Evolutionary conservation across 2,888 invertebrate genomes (phyloP), one percentile per base, ranked within the genome.

Genomic region (Eumacrocentrus americanus): DNA sequence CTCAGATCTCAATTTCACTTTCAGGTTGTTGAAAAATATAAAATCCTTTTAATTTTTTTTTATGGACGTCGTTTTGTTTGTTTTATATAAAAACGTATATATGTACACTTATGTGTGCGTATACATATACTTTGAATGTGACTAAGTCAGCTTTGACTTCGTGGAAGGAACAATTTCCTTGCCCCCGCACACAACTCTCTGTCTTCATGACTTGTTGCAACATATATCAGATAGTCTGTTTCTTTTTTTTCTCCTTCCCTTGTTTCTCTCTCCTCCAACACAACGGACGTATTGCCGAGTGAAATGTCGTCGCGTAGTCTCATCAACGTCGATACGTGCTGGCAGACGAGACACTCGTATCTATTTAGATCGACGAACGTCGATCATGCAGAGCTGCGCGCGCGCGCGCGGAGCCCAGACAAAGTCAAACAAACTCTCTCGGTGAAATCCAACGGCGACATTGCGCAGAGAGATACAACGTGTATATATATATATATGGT

Each of bases 281-380:
- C 61, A 59, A 47, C 37, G 16, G 53, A 58, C 52, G 52, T 52
- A 52, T 58, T 52, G 58, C n/a, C 50, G 52, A 58, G 58, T 58
- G 47, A 58, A 58, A 52, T 48, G 58, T 53, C 58, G 48, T 50
- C 50, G 44, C 34, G 54, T 56, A 55, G 51, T 51, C 51, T 51
- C 51, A 51, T 51, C 51, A 51, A 51, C 22, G 51, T 51, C 51
- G 51, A 51, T 51, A 51, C 51, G 51, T 37, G 37, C 34, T 35
- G 51, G 37, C 35, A 35, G 18, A 37, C 18, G 14, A 40, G 61
- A 44, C 14, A 40, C 14, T 23, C 54, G 44, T 20, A 46, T 50
- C 51, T 57, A 62, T 62, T 62, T 64, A 46, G 60, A 64, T 62
- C 58, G 47, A 23, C 38, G 47, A 25, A 57, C 59, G 57, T 55